Evolutionary conservation across 2,888 invertebrate species (phyloP).

Genomic region (Drosophila koepferae): DNA sequence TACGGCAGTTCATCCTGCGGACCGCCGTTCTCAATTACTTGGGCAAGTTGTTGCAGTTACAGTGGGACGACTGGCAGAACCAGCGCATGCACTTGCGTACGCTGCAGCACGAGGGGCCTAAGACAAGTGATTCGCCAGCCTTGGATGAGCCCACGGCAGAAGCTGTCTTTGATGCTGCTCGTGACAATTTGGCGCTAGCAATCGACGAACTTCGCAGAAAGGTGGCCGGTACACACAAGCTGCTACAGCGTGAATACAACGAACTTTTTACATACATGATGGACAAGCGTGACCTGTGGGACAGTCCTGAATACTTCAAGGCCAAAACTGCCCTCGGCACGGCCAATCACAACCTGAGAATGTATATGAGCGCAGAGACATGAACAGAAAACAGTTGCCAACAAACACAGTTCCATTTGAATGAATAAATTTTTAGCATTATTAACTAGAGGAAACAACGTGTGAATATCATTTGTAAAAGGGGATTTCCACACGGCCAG

Average conservation of each 20-base stretch:
- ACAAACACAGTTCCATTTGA: conserved; percentile 23
- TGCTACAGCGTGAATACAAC: conserved; percentile 59
- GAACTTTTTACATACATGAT: conserved; percentile 63
- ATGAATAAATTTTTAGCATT: conserved; percentile 26
- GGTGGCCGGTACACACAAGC: conserved; percentile 36
- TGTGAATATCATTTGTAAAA: conserved; percentile 84
- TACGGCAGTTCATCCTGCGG: conserved; percentile 69
- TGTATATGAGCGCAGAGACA: conserved; percentile 31
- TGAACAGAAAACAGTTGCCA: conserved; percentile 34
- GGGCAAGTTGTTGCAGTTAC: conserved; percentile 54
- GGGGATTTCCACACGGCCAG: conserved; percentile 88
- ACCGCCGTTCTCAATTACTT: conserved; percentile 59
- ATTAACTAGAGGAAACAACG: background rate
- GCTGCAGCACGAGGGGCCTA: conserved; percentile 8
- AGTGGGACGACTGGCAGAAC: conserved; percentile 64
- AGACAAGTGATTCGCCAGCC: background rate
- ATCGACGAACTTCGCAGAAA: conserved; percentile 37
- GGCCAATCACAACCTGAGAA: conserved; percentile 44
- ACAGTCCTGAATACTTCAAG: conserved; percentile 71
- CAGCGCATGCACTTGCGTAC: conserved; percentile 40
- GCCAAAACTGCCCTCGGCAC: conserved; percentile 58
- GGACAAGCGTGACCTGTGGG: conserved; percentile 68
- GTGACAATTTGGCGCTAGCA: conserved; percentile 16
- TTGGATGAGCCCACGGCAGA: background rate
- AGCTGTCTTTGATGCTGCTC: background rate